Evolutionary conservation across 1,140 invertebrate species (phyloP).

Genomic region (Sipha flava): DNA sequence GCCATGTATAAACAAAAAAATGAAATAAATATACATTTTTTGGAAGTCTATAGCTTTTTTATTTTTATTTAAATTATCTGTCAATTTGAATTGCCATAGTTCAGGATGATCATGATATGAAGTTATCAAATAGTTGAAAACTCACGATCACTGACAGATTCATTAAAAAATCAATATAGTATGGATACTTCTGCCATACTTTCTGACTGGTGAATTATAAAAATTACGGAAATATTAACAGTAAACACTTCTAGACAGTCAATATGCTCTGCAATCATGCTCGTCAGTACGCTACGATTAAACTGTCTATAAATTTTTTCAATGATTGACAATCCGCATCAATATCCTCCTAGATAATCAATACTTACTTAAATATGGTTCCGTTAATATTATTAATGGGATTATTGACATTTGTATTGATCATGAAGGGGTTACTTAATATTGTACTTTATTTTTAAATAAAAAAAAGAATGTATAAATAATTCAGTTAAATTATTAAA

Average conservation of each 20-base stretch:
- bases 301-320: not conserved
- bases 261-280: not conserved
- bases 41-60: not conserved
- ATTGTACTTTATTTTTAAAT: too few species aligned
- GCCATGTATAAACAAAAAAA: too few species aligned
- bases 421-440: too few species aligned
- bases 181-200: not conserved
- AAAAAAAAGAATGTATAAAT: too few species aligned
- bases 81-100: constrained; percentile 1
- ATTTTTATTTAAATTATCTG: not conserved
- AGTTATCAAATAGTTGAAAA: not conserved
- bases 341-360: not conserved
- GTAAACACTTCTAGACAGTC: not conserved
- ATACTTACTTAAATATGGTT: not conserved
- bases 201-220: not conserved
- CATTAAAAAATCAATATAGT: not conserved
- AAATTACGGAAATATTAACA: not conserved
- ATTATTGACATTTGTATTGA: too few species aligned
- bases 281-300: not conserved
- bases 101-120: not conserved
- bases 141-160: not conserved
- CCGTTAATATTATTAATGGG: not conserved
- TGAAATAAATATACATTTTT: too few species aligned
- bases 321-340: not conserved
- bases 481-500: too few species aligned